These are phyloP conservation scores for Lampris megalopsis DNA, from an alignment of 2,113 vertebrate species.

Conservation along the genomic window DNA sequence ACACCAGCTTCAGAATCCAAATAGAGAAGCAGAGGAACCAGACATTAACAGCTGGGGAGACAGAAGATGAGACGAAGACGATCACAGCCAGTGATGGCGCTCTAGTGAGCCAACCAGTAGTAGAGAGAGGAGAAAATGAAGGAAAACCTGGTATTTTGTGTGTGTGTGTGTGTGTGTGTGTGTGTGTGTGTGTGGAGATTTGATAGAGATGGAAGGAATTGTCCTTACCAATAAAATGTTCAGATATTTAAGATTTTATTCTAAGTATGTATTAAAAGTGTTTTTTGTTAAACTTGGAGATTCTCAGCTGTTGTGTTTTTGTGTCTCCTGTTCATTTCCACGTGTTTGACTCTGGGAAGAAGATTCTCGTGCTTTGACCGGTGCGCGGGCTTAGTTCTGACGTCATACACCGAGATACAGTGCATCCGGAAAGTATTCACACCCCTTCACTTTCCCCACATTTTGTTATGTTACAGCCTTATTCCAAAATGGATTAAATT, in stretches of 20 bases:
- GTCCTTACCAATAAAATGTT: conserved; percentile 65
- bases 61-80: conserved; percentile 52
- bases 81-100: conserved; percentile 66
- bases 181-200: conserved; percentile 66
- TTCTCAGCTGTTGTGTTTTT: conserved; percentile 77
- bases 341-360: conserved; percentile 73
- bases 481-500: too few relatives aligned
- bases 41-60: conserved; percentile 62
- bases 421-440: too few relatives aligned
- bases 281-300: conserved; percentile 85
- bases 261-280: conserved; percentile 83
- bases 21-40: conserved; percentile 68
- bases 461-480: too few relatives aligned
- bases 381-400: conserved; percentile 60
- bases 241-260: conserved; percentile 83
- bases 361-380: conserved; percentile 47
- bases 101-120: conserved; percentile 66
- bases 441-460: too few relatives aligned
- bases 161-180: too few relatives aligned
- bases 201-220: conserved; percentile 65
- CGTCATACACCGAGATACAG: conserved; percentile 17
- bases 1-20: conserved; percentile 53
- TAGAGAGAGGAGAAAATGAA: conserved; percentile 70
- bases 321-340: conserved; percentile 79
- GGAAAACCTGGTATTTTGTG: conserved; percentile 46